Evolutionary conservation across 2,888 invertebrate genomes (phyloP), one percentile per base, ranked within the genome.

Genomic region (Pyrrhosoma nymphula): DNA sequence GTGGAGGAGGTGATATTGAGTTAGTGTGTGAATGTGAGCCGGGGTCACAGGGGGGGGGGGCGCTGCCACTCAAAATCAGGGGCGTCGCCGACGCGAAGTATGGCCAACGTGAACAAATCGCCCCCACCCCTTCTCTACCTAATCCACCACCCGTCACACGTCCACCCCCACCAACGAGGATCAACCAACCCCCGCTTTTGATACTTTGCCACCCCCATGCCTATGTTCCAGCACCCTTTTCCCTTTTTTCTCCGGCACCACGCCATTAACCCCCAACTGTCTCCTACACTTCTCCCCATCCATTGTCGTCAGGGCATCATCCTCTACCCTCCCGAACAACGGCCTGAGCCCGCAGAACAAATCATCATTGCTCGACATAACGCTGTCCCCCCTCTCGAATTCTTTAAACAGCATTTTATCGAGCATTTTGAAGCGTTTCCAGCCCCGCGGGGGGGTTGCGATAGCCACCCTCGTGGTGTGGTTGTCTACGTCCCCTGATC

Each of bases 351-450:
- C 69, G 69, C 69, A 69, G 69, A 69, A 69, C 69, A 69, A 69
- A 69, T 69, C 69, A 69, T 69, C 69, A 69, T 69, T 69, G 69
- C 69, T 35, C 16, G 30, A 82, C 82, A 35, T 35, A 35, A 35
- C 30, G 26, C 30, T 12, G 20, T 20, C 12, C 16, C 12, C 60
- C 60, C 60, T 12, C 82, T 82, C 82, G 18, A 82, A 82, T 82
- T 82, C 82, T 82, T 69, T 69, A 69, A 69, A 69, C 82, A 35
- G 82, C 82, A 35, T 82, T 82, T 82, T 82, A 82, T 82, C 82
- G 82, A 82, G 82, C 82, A 35, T 35, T 82, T 82, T 82, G 82
- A 35, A 82, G 12, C 75, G 75, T 30, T 82, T n/a, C n/a, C 12
- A 60, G 47, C 47, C 10, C 60, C 69, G 23, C n/a, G 69, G 69